Base-by-base conservation (phyloP, 2,888 invertebrate genomes). In the Malacosoma neustria region DNA sequence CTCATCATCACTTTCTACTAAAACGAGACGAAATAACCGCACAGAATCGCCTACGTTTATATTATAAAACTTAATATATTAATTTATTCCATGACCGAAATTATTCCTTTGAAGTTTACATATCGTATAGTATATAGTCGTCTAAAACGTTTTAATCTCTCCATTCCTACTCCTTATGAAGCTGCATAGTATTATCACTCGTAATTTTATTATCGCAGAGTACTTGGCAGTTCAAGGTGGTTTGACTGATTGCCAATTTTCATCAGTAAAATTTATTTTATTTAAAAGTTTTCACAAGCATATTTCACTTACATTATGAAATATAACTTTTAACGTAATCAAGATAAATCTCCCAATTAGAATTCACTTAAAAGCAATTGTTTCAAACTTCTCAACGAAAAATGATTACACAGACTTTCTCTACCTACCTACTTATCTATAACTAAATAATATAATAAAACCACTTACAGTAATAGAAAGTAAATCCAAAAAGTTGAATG, bases 401-500 rank as follows among this genome's bases (percentile, higher is more conserved):
- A 22, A 22, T 22, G 22, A 22, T 22, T 5, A 58, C 46, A 54
- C 56, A 41, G 47, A 72, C 76, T 76, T 76, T 76, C 76, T 69
- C 75, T 55, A 42, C 43, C 54, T 55, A 57, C 52, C 54, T 59
- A 51, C 52, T 59, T 55, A 61, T 64, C 57, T 50, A 44, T 49
- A 56, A 55, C 47, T 40, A 54, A 49, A 41, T 37, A 46, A 48
- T 45, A 42, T 72, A 80, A 80, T 75, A 73, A 79, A 79, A 74
- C 61, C 70, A 84, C 84, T 84, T 72, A 84, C 84, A 79, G 68
- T 68, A 64, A 74, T 84, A 84, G 84, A 84, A 84, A 84, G 84
- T 84, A 81, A 84, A 84, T 84, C 84, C 84, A 68, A 80, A 75
- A 72, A 22, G 22, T 7, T 22, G 22, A 22, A 22, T 22, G 22